These are phyloP conservation scores for Oceanodroma leucorhoa DNA, from an alignment of 2,797 vertebrate species.

Conservation along the genomic window DNA sequence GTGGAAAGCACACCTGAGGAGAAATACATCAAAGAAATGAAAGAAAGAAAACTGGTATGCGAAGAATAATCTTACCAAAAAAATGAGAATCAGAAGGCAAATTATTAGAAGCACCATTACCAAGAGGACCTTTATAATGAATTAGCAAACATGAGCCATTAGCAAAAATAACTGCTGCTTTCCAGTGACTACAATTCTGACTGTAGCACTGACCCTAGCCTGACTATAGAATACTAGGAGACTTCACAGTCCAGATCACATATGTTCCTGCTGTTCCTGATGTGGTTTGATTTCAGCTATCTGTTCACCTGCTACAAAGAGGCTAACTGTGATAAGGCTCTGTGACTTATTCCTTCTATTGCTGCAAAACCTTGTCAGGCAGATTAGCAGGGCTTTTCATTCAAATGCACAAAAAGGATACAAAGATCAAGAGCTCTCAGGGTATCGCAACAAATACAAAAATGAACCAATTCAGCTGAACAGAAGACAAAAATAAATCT, in stretches of 20 bases:
- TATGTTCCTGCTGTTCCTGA: background rate
- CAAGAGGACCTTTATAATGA: background rate
- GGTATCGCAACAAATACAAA: background rate
- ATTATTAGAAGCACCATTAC: background rate
- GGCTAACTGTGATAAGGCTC: background rate
- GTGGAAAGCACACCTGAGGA: background rate
- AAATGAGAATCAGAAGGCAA: background rate
- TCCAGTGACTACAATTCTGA: background rate
- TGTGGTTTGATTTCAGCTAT: background rate
- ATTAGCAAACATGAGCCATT: background rate
- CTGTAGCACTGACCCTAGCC: background rate
- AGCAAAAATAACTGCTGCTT: background rate
- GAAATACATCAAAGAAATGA: background rate
- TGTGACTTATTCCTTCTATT: background rate
- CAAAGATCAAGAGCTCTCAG: constrained; percentile 16
- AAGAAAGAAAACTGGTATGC: background rate
- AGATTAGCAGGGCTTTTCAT: background rate
- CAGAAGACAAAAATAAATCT: background rate
- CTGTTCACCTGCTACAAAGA: background rate
- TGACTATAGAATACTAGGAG: background rate
- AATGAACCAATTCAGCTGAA: background rate
- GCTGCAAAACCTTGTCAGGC: background rate
- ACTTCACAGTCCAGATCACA: background rate
- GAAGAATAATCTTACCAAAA: background rate
- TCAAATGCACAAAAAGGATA: background rate